Conservation (phyloP, 2,888 invertebrate species). For the Brassicogethes aeneus region DNA sequence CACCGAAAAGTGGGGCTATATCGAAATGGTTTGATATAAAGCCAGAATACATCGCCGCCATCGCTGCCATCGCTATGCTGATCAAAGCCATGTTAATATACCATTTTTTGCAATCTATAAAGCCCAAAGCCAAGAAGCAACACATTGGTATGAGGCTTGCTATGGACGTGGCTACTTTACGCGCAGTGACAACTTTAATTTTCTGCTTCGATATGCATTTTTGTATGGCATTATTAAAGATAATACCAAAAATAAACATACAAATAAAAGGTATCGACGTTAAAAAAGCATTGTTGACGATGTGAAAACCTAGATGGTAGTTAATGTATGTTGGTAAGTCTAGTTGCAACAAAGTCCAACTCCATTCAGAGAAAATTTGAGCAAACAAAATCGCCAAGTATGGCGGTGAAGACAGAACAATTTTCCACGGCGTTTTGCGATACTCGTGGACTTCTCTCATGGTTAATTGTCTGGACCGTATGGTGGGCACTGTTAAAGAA, state of each 20-base stretch:
- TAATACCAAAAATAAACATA: slow-evolving; percentile 60
- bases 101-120: slow-evolving; percentile 55
- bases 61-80: slow-evolving; percentile 57
- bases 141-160: slow-evolving; percentile 52
- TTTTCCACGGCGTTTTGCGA: slow-evolving; percentile 69
- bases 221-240: too few species aligned
- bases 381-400: slow-evolving; percentile 70
- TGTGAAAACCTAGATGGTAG: slow-evolving; percentile 64
- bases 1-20: slow-evolving; percentile 75
- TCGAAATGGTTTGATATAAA: slow-evolving; percentile 79
- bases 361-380: slow-evolving; percentile 73
- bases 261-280: slow-evolving; percentile 70
- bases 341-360: slow-evolving; percentile 79
- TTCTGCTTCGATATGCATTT: too few species aligned
- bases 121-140: slow-evolving; percentile 61
- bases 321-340: slow-evolving; percentile 77
- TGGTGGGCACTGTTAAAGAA: too few species aligned
- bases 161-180: slow-evolving; percentile 65
- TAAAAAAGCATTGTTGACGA: slow-evolving; percentile 66
- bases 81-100: slow-evolving; percentile 57
- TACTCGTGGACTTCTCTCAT: too few species aligned
- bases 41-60: slow-evolving; percentile 78
- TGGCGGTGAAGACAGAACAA: slow-evolving; percentile 59
- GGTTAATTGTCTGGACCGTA: too few species aligned
- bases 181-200: too few species aligned